Evolutionary conservation across 2,113 vertebrate genomes (phyloP), one percentile per base, ranked within the genome.

Genomic region (Benthochromis sp.): DNA sequence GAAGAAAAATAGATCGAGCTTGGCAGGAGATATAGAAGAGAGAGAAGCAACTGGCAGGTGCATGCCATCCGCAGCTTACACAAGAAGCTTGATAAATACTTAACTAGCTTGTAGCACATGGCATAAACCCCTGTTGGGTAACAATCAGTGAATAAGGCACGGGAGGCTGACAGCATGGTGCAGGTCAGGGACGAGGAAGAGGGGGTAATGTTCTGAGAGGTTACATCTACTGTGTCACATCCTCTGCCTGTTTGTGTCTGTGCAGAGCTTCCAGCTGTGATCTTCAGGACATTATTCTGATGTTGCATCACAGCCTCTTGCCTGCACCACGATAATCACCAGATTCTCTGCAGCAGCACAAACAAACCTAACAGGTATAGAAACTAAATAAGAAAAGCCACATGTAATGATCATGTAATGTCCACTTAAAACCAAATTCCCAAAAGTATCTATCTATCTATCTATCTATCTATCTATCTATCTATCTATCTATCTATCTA

Each of bases 81-180:
- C 86, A 89, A 91, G 83, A 87, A 79, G 86, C 88, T 84, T 93
- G 88, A 95, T 94, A 92, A 94, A 93, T 94, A 92, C 90, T 91
- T 90, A 94, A 95, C 90, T 59, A 93, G 83, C 71, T 52, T 66
- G 82, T 69, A 83, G 86, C 92, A 92, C 83, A 89, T 88, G 81
- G 85, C 57, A 83, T 84, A 86, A 89, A 91, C 24, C 71, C 82
- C 17, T 90, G 83, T 88, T 94, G 92, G 8, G 55, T 89, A 91
- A 92, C 83, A 73, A 82, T 84, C 87, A 84, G 50, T 82, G 84
- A 88, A 83, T 79, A 69, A 86, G 61, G 81, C 13, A 76, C 6
- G 8, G 76, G 78, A 86, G 40, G 82, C 53, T 85, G 90, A 85
- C 19, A 57, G 69, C 34, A 12, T n/a, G 24, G 80, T 79, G 69